Percentiles rank a stretch among this genome's conserved stretches.
Conservation (phyloP, 2,113 vertebrate species). For the Poicephalus gulielmi region DNA sequence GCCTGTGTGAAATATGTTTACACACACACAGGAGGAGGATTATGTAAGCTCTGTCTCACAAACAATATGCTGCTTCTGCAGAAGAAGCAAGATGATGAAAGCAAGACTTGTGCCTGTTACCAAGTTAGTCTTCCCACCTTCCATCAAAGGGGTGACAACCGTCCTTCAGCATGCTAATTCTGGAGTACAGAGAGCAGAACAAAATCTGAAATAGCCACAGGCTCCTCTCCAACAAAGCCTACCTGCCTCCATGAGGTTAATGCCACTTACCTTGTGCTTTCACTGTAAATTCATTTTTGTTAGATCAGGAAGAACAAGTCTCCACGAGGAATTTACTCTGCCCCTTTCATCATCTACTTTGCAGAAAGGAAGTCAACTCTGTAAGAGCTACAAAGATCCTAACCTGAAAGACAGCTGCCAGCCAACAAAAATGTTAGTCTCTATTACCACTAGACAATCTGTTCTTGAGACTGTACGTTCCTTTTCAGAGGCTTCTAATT, state of each 20-base stretch:
- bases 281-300: not conserved
- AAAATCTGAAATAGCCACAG: not conserved
- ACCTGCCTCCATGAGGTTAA: not conserved
- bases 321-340: not conserved
- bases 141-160: slow-evolving; percentile 29
- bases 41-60: slow-evolving; percentile 55
- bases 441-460: slow-evolving; percentile 33
- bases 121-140: slow-evolving; percentile 31
- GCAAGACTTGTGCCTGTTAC: not conserved
- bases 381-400: slow-evolving; percentile 27
- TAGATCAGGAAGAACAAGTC: not conserved
- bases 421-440: slow-evolving; percentile 31
- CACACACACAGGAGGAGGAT: slow-evolving; percentile 42
- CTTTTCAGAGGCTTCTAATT: slow-evolving; percentile 34
- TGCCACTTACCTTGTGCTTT: not conserved
- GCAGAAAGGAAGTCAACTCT: slow-evolving; percentile 15
- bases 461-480: slow-evolving; percentile 9
- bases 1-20: slow-evolving; percentile 46
- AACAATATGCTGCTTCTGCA: slow-evolving; percentile 43
- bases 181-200: not conserved
- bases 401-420: slow-evolving; percentile 37
- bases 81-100: slow-evolving; percentile 25
- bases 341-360: not conserved
- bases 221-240: not conserved
- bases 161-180: not conserved